Base-by-base conservation (phyloP, 2,888 invertebrate genomes). In the Nomada lathburiana region DNA sequence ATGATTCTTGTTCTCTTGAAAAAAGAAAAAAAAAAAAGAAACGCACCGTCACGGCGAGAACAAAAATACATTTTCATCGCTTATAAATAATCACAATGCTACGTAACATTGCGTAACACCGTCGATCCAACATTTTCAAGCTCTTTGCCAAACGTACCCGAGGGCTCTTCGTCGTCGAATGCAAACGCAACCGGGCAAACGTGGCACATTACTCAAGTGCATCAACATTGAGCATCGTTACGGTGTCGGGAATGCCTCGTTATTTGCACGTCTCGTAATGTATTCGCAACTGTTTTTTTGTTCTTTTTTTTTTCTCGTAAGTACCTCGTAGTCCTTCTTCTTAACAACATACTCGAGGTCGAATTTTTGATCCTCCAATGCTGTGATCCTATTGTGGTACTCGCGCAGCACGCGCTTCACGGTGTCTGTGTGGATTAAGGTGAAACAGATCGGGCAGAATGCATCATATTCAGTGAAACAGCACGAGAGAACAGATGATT, bases 321-420 rank as follows among this genome's bases (percentile, higher is more conserved):
- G 96, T 97, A 99, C 99, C 98, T 99, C 98, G 95, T 97, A 97
- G 95, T 99, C 99, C 97, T 99, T 99, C 96, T 97, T 97, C 95
- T 98, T 98, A 95, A 99, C 98, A 95, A 98, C 96, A 96, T 97
- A 97, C 96, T 99, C 99, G 96, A 99, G 96, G 96, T 99, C 99
- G 96, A 97, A 99, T 96, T 99, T 99, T 94, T 97, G 96, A 93
- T 97, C 97, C 96, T 99, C 99, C 96, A 99, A 96, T 92, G 95
- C 95, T 94, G 94, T 95, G 96, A 99, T 97, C 96, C 98, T 97
- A 94, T 96, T 96, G 95, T 99, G 96, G 96, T 98, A 97, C 93
- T 97, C 96, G 95, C 96, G 97, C 95, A 96, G 95, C 95, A 96
- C 95, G 94, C 95, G 95, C 95, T 95, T 96, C 95, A 97, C 91